Base-by-base conservation (phyloP, 2,797 vertebrate genomes). In the Chrosomus eos region DNA sequence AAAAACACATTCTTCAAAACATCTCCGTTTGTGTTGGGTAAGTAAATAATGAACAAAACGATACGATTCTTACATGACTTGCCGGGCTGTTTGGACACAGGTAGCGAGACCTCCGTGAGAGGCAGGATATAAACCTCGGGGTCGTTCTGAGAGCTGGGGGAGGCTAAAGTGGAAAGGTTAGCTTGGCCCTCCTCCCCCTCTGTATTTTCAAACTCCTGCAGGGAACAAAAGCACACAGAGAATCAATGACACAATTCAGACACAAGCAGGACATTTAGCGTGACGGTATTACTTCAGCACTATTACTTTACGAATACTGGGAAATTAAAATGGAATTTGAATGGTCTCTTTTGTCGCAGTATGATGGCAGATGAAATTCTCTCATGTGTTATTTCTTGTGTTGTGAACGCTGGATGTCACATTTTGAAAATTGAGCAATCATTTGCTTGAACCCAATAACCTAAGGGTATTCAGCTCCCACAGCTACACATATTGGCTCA, bases 101-200 rank as follows among this genome's bases (percentile, higher is more conserved):
- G 97, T 89, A 98, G 92, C 31, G 97, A 98, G 88, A 99, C 96
- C 93, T 99, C 97, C 0, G 97, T 98, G 91, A 99, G 98, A 1
- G 98, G 98, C 88, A 99, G 95, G 89, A 99, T 96, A 8, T 99
- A 99, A 88, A 99, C 98, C 86, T 99, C 97, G 0, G 97, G 96
- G 85, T 97, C 97, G 90, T 96, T 96, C 93, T 96, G 97, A 3
- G 95, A 92, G 19, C 94, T 96, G 0, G 97, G 97, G 21, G 97
- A 98, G 91, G 96, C 96, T 91, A 96, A 95, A 26, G 93, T 94
- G 14, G 96, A 97, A 87, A 96, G 93, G 89, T 97, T 95, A 3
- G 96, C 96, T 85, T 94, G 95, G 91, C 95, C 97, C 90, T 97
- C 98, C 0, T 98, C 97, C 83, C 97, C 97, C 84, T 97, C 97